Evolutionary conservation across 2,113 vertebrate species (phyloP).

Genomic region (Piaya cayana): DNA sequence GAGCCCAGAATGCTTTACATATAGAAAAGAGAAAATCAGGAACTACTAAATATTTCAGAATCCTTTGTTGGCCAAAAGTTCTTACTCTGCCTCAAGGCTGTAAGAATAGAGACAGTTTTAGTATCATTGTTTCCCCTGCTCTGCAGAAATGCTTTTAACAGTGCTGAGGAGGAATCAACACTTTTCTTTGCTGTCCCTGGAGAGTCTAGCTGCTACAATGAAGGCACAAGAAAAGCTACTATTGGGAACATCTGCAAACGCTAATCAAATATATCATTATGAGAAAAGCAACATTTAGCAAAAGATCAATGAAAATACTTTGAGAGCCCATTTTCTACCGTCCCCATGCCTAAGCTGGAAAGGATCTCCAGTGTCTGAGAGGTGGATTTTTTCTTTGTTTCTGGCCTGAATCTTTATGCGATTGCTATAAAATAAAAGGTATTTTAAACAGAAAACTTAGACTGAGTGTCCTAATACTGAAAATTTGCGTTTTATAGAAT

Average conservation of each 20-base stretch:
- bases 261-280: neutral
- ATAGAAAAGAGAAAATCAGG: neutral
- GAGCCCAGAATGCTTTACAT: neutral
- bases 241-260: neutral
- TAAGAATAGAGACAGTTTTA: neutral
- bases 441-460: neutral
- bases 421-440: neutral
- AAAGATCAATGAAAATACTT: neutral
- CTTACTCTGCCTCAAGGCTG: neutral
- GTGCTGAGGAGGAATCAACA: neutral
- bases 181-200: neutral
- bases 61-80: neutral
- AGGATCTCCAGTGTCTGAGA: neutral
- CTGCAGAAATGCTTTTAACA: neutral
- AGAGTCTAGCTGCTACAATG: neutral
- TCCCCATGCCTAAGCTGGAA: neutral
- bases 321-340: neutral
- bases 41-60: neutral
- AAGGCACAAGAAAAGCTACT: neutral
- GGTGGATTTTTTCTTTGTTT: slow-evolving; percentile 2
- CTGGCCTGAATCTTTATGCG: neutral
- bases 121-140: fast-evolving
- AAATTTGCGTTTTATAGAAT: slow-evolving; percentile 32
- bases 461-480: neutral
- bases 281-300: neutral